phyloP scores from a whole-genome alignment of 2,797 vertebrate genomes.

The Hippopotamyrus pictus region DNA sequence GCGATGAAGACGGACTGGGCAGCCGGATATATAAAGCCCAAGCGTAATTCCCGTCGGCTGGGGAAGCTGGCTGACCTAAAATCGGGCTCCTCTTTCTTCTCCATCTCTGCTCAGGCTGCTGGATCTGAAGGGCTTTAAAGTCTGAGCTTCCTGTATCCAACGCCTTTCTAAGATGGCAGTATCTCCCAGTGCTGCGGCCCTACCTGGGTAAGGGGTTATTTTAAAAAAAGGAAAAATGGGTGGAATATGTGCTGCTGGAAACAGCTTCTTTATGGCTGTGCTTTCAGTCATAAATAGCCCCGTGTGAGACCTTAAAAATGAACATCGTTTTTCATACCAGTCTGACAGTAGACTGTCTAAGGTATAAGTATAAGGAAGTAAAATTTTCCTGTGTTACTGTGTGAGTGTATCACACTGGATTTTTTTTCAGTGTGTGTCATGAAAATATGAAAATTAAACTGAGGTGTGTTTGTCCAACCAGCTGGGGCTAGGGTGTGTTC shows the following conservation, averaged over 20 bases:
- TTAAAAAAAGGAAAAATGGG: not conserved
- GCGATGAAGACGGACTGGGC: slow-evolving; percentile 8
- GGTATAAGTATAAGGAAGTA: slow-evolving; percentile 20
- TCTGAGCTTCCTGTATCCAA: not conserved
- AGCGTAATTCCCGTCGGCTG: slow-evolving; percentile 19
- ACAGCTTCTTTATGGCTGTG: not conserved
- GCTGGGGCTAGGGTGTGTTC: not conserved
- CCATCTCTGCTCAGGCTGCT: not conserved
- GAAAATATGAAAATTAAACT: not conserved
- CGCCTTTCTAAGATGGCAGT: not conserved
- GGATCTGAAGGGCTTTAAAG: slow-evolving; percentile 10
- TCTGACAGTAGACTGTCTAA: not conserved
- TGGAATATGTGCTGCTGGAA: not conserved
- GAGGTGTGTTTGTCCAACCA: not conserved
- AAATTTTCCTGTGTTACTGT: not conserved
- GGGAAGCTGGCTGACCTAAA: slow-evolving; percentile 21
- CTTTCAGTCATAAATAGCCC: not conserved
- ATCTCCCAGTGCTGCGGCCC: not conserved
- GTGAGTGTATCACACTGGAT: slow-evolving; percentile 20
- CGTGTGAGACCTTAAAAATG: not conserved
- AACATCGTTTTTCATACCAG: not conserved
- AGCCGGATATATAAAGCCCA: slow-evolving; percentile 23
- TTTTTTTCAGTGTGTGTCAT: not conserved
- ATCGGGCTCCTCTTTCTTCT: not conserved
- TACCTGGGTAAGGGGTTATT: not conserved